Conservation (phyloP, 2,888 invertebrate species). For the Pharmacophagus antenor region DNA sequence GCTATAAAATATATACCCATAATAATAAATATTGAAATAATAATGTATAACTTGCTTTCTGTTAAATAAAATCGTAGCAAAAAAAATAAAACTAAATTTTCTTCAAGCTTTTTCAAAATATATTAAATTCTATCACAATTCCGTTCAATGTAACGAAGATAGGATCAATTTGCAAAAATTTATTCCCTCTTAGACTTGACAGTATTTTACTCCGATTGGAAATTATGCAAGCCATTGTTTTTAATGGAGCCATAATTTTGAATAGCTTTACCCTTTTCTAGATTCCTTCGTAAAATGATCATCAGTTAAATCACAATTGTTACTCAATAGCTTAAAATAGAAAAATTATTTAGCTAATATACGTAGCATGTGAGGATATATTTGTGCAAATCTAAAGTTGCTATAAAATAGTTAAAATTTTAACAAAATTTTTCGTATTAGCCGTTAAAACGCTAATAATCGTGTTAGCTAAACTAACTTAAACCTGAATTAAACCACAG, state of each 20-base stretch:
- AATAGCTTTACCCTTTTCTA: slow-evolving; percentile 14
- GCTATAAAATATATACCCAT: too few relatives aligned
- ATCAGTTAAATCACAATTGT: not conserved
- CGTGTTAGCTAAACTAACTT: slow-evolving; percentile 13
- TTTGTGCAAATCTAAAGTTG: too few relatives aligned
- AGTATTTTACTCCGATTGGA: slow-evolving; percentile 17
- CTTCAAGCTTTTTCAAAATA: not conserved
- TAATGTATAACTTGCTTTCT: not conserved
- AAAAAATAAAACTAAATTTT: not conserved
- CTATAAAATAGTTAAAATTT: not conserved
- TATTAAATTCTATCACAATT: slow-evolving; percentile 18
- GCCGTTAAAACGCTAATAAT: not conserved
- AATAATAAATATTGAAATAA: too few relatives aligned
- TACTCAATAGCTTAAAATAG: too few relatives aligned
- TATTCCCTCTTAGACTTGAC: slow-evolving; percentile 19
- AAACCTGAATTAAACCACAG: slow-evolving; percentile 12
- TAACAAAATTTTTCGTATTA: not conserved
- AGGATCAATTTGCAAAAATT: slow-evolving; percentile 21
- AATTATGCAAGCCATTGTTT: slow-evolving; percentile 26
- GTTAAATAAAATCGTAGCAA: not conserved
- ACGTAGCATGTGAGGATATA: too few relatives aligned
- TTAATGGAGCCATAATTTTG: slow-evolving; percentile 23
- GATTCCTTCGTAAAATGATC: not conserved
- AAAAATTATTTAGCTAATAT: too few relatives aligned
- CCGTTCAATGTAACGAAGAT: slow-evolving; percentile 14